Evolutionary conservation across 2,797 vertebrate genomes (phyloP).

Genomic region (Mormyrus proboscirostris): DNA sequence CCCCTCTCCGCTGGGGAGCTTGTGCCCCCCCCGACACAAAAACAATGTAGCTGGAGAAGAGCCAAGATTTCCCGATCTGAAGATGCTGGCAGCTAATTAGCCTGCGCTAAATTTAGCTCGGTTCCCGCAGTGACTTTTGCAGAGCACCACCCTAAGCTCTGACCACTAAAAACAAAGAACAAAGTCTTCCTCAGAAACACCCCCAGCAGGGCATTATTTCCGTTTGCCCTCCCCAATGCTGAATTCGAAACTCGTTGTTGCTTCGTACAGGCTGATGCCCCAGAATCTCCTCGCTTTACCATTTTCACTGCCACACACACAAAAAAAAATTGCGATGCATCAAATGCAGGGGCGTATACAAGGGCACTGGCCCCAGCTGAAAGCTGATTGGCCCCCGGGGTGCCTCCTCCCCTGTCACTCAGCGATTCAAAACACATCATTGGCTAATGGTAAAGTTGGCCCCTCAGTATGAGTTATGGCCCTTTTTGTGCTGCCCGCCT

Average conservation of each 20-base stretch:
- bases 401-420: background rate
- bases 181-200: background rate
- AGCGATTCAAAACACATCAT: background rate
- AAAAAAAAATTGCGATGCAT: background rate
- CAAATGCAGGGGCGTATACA: background rate
- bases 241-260: background rate
- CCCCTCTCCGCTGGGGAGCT: background rate
- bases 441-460: background rate
- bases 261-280: background rate
- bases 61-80: constrained; percentile 28
- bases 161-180: background rate
- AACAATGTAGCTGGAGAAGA: constrained; percentile 5
- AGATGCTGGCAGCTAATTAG: constrained; percentile 46
- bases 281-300: too few species aligned
- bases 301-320: background rate
- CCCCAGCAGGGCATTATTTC: background rate
- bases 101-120: constrained; percentile 33
- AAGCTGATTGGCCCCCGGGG: background rate
- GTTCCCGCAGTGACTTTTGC: constrained; percentile 25
- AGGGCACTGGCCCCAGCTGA: background rate
- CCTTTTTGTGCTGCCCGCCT: background rate
- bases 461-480: background rate
- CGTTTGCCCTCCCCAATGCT: background rate
- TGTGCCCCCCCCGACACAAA: background rate
- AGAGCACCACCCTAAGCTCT: background rate